Evolutionary conservation across 2,888 invertebrate genomes (phyloP).

Genomic region (Drosophila anomelani): DNA sequence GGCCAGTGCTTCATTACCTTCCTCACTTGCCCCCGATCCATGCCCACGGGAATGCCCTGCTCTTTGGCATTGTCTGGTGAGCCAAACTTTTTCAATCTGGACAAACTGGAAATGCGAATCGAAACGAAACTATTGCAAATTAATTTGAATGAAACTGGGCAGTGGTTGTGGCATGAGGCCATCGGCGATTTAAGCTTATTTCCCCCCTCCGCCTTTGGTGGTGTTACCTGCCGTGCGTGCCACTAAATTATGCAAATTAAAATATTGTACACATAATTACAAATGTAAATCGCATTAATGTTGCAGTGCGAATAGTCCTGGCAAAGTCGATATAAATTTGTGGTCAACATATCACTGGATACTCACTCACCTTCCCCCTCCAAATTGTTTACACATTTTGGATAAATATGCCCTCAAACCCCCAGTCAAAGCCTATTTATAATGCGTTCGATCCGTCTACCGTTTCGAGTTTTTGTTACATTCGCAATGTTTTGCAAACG

Average conservation of each 20-base stretch:
- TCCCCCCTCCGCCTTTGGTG: neutral
- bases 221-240: constrained; percentile 13
- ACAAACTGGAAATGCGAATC: constrained; percentile 41
- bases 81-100: constrained; percentile 72
- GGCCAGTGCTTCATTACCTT: constrained; percentile 72
- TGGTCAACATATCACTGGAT: constrained; percentile 62
- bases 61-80: constrained; percentile 22
- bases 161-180: neutral
- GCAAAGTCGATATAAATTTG: constrained; percentile 69
- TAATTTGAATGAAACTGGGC: constrained; percentile 56
- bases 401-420: constrained; percentile 8
- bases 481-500: constrained; percentile 45
- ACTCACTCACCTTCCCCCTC: constrained; percentile 20
- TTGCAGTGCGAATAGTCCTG: constrained; percentile 55
- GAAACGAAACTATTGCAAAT: constrained; percentile 59
- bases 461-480: constrained; percentile 3
- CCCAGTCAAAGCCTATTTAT: constrained; percentile 8
- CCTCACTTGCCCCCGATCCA: constrained; percentile 4
- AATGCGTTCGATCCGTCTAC: constrained; percentile 33
- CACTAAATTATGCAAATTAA: constrained; percentile 77
- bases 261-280: constrained; percentile 77
- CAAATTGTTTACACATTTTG: constrained; percentile 1
- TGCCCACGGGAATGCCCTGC: constrained; percentile 3
- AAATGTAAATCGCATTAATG: constrained; percentile 76
- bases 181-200: constrained; percentile 3